Evolutionary conservation across 2,113 vertebrate genomes (phyloP).

Genomic region (Crotalus tigris): DNA sequence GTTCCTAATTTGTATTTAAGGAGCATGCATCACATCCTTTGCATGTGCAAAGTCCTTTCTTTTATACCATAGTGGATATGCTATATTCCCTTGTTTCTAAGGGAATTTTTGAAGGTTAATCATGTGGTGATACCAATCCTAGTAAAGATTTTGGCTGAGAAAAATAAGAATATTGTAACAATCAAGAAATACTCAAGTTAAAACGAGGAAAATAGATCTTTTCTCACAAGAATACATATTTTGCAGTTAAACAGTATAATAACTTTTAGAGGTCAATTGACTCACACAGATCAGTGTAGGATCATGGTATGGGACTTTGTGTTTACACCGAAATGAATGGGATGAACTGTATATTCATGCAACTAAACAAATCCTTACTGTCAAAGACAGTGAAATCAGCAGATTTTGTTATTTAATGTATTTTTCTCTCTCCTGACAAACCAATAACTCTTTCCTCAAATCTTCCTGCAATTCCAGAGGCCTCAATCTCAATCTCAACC

Average conservation of each 20-base stretch:
- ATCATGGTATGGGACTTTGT: too few species aligned
- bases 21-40: neutral
- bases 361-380: neutral
- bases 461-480: constrained; percentile 16
- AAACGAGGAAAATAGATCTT: neutral
- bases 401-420: neutral
- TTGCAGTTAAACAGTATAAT: neutral
- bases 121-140: neutral
- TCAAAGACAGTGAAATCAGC: constrained; percentile 14
- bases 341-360: neutral
- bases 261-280: neutral
- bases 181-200: neutral
- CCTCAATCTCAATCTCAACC: constrained; percentile 3
- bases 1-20: neutral
- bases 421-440: neutral
- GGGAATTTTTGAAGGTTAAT: neutral
- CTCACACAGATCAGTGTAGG: neutral
- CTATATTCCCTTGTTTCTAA: neutral
- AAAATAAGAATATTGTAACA: neutral
- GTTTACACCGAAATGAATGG: neutral
- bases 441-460: neutral
- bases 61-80: neutral
- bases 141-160: neutral
- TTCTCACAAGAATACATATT: neutral
- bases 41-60: neutral